A percentile compares a stretch with the other conserved stretches of the same genome.
phyloP scores from a whole-genome alignment of 1,140 invertebrate genomes.

The Drosophila pseudoananassae region DNA sequence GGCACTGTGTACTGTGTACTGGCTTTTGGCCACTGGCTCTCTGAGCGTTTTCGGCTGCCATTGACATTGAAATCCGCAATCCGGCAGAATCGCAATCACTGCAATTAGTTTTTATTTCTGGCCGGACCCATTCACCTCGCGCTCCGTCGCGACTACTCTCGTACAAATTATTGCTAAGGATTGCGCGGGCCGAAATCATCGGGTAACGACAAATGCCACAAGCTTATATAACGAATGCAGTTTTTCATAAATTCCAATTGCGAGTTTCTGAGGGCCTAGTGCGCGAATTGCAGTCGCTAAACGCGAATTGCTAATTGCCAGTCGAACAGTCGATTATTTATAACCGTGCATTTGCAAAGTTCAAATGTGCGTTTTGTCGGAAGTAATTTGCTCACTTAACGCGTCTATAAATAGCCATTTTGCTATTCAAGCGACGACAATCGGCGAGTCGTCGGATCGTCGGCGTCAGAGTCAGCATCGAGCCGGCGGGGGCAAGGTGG shows the following conservation, averaged over 20 bases:
- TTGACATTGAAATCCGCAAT: slow-evolving; percentile 73
- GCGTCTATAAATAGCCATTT: slow-evolving; percentile 60
- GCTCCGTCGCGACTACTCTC: slow-evolving; percentile 35
- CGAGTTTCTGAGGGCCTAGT: slow-evolving; percentile 9
- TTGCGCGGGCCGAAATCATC: slow-evolving; percentile 19
- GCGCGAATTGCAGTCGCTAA: slow-evolving; percentile 36
- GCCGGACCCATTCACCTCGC: slow-evolving; percentile 63
- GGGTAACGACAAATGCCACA: slow-evolving; percentile 51
- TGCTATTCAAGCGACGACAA: slow-evolving; percentile 27
- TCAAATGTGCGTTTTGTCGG: slow-evolving; percentile 74
- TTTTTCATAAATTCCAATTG: slow-evolving; percentile 26
- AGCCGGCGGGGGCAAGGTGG: slow-evolving; percentile 40
- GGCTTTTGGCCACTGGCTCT: slow-evolving; percentile 36
- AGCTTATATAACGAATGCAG: slow-evolving; percentile 24
- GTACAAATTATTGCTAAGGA: slow-evolving; percentile 43
- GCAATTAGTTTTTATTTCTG: slow-evolving; percentile 71
- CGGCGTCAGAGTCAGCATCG: slow-evolving; percentile 13
- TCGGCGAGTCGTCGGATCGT: slow-evolving; percentile 14
- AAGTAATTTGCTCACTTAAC: slow-evolving; percentile 67
- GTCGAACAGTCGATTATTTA: slow-evolving; percentile 62
- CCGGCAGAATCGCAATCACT: slow-evolving; percentile 21
- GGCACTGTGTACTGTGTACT: not conserved
- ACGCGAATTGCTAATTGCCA: slow-evolving; percentile 15
- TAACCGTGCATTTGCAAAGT: slow-evolving; percentile 63
- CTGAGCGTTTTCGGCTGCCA: slow-evolving; percentile 50